Conservation (phyloP, 2,888 invertebrate genomes). For the Caenorhabditis wallacei region DNA sequence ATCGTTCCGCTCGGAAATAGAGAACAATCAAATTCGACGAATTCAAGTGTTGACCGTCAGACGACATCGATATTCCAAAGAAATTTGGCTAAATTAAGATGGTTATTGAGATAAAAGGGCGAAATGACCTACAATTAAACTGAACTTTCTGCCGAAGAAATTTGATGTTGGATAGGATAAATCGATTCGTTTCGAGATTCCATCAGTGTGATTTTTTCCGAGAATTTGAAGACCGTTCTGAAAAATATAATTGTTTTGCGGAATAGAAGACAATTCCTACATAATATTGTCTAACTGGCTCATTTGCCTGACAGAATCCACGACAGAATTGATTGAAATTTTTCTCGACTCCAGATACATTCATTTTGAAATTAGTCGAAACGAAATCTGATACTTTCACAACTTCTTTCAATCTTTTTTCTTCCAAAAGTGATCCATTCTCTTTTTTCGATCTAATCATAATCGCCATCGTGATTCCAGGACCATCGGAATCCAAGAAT, state of each 20-base stretch:
- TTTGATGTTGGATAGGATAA: slow-evolving; percentile 66
- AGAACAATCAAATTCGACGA: slow-evolving; percentile 67
- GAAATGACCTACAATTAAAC: slow-evolving; percentile 58
- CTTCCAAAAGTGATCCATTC: slow-evolving; percentile 55
- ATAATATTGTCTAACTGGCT: slow-evolving; percentile 75
- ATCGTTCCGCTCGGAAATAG: slow-evolving; percentile 75
- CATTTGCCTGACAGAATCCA: slow-evolving; percentile 79
- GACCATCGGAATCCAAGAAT: slow-evolving; percentile 73
- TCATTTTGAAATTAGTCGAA: slow-evolving; percentile 61
- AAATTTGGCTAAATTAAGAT: slow-evolving; percentile 60
- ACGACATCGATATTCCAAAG: slow-evolving; percentile 49
- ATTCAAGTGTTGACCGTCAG: slow-evolving; percentile 58
- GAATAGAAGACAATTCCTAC: slow-evolving; percentile 18
- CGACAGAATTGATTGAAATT: slow-evolving; percentile 75
- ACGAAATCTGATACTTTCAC: slow-evolving; percentile 63
- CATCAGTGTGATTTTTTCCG: slow-evolving; percentile 51
- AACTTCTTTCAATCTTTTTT: slow-evolving; percentile 50
- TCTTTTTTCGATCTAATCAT: slow-evolving; percentile 67
- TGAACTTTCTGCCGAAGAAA: slow-evolving; percentile 65
- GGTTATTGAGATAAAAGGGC: neutral
- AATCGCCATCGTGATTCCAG: slow-evolving; percentile 71
- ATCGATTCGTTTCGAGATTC: slow-evolving; percentile 63
- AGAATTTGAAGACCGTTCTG: slow-evolving; percentile 77
- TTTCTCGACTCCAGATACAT: slow-evolving; percentile 56
- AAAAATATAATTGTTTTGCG: slow-evolving; percentile 13